Base-by-base conservation (phyloP, 2,113 vertebrate genomes). In the Miniopterus natalensis region DNA sequence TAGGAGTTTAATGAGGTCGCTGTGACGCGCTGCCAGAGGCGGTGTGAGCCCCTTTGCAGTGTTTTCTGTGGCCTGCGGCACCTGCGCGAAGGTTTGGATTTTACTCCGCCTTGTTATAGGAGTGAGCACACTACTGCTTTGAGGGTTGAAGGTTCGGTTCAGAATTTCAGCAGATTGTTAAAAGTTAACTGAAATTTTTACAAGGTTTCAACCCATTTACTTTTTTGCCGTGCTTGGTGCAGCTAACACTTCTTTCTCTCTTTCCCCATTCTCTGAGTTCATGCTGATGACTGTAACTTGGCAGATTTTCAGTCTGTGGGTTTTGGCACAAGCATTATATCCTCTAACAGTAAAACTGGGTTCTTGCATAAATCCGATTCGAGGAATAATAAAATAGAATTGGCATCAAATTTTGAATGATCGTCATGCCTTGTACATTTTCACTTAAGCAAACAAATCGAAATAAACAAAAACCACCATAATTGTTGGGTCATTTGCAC, bases 1-100 rank as follows among this genome's bases (percentile, higher is more conserved):
- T 87, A 79, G 51, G 29, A 73, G 18, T 68, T n/a, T 90, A 83
- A 92, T 85, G 53, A 29, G 66, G 51, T 86, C 87, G 88, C 36
- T 40, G 14, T 8, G 57, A 79, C 9, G 70, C 11, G 25, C 59
- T 63, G 18, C 15, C 53, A 57, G 20, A 49, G 51, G 55, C 36
- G 45, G 86, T n/a, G 1, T 8, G 8, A n/a, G 70, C 73, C 27
- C 63, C 5, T n/a, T 85, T 49, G 8, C 1, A 3, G 29, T 59
- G 45, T 49, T 90, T 77, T 31, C 73, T n/a, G 4, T 23, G 79
- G 70, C 65, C 79, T 75, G 25, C 13, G 66, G 63, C 45, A 45
- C 83, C 23, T 53, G 6, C 36, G 3, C 8, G 11, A 73, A 88
- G 23, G 11, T 9, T 94, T 57, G 9, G 0, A 59, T 92, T 95